A percentile compares a stretch with the other conserved stretches of the same genome.
Evolutionary conservation across 2,113 vertebrate species (phyloP).

Genomic region (Agelaius tricolor): DNA sequence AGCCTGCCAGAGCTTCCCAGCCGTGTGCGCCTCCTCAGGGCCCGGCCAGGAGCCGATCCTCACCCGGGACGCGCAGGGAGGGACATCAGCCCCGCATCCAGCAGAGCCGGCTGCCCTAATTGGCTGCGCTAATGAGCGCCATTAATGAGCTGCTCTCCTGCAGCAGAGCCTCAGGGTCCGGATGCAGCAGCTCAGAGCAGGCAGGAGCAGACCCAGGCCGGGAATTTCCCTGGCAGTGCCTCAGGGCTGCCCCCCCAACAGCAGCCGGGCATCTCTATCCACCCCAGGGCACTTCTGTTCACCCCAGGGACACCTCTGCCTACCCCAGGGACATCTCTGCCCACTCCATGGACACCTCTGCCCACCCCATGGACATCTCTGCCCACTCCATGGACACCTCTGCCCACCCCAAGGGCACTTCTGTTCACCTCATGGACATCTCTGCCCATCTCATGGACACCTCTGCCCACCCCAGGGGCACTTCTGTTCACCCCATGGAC

Average conservation of each 20-base stretch:
- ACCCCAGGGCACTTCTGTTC: background rate
- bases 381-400: background rate
- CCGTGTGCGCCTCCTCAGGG: background rate
- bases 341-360: accelerated
- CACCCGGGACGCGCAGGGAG: background rate
- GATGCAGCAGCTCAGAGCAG: background rate
- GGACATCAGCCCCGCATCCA: accelerated
- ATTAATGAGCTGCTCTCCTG: background rate
- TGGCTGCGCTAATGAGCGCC: background rate
- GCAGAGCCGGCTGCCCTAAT: accelerated
- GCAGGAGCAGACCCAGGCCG: background rate
- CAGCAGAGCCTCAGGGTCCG: background rate
- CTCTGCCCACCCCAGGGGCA: background rate
- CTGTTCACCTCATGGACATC: accelerated
- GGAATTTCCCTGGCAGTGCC: background rate
- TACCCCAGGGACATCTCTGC: accelerated
- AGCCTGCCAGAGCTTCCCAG: too few relatives aligned
- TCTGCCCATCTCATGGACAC: background rate
- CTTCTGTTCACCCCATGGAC: accelerated
- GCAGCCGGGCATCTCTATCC: background rate
- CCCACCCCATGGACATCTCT: accelerated
- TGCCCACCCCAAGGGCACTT: accelerated
- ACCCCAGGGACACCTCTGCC: background rate
- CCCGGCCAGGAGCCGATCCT: background rate
- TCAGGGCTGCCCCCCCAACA: background rate